Base-by-base conservation (phyloP, 2,888 invertebrate genomes). In the Trichogramma evanescens region DNA sequence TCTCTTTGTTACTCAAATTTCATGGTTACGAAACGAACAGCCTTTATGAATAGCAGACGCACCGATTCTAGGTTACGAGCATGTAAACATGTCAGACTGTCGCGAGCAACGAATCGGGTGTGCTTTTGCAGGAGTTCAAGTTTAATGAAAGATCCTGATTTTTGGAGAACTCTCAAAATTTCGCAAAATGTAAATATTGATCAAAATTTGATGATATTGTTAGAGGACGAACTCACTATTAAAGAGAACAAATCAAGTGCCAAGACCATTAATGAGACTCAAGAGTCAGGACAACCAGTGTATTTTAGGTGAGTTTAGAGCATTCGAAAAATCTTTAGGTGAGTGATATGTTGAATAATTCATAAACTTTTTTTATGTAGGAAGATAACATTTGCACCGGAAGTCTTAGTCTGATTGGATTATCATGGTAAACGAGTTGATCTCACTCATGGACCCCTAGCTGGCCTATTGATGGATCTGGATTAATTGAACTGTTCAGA, bases 371-470 rank as follows among this genome's bases (percentile, higher is more conserved):
- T 57, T 51, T 66, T 66, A 76, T 81, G 67, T 76, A 90, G 95
- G 73, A 91, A 90, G 69, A 88, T 99, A 55, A 85, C 91, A 60
- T 98, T 99, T 79, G 86, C 92, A 1, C 95, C 95, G 0, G 93
- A 95, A 69, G 93, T 97, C 56, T 89, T 90, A 26, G 94, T 99
- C 62, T 84, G 91, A 64, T 79, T 99, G 67, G 98, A 99, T 82
- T 99, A 99, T 79, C 91, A 93, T 66, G 97, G 97, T 6, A 95
- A 95, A 76, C 85, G 91, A 8, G 88, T 97, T 61, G 94, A 95
- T 76, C 83, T 95, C 71, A 91, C 89, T 0, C 91, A 93, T 59
- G 96, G 96, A 0, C 89, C 95, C 0, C 79, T 96, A 44, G 88
- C 91, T 7, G 95, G 95, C 1, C 80, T 97, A 4, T 80, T 98